Evolutionary conservation across 2,888 invertebrate genomes (phyloP), one percentile per base, ranked within the genome.

Genomic region (Rhorus exstirpatorius): DNA sequence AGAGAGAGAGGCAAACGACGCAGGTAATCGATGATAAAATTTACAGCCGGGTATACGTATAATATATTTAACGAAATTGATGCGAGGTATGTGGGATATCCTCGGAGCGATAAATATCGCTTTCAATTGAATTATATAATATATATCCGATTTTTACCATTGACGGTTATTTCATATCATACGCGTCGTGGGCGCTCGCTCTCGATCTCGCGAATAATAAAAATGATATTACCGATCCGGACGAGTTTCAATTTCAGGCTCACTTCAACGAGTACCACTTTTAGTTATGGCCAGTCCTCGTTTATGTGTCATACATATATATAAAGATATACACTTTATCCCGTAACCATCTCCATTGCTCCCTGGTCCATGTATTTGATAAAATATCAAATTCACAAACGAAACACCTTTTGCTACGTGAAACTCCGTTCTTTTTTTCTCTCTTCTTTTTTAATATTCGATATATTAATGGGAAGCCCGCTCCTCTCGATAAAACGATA

Each of bases 191-290:
- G 6, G n/a, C 21, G 24, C 53, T 63, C 51, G 14, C 19, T 24
- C 35, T 21, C 67, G 63, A 75, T n/a, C n/a, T n/a, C n/a, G 44
- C 51, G 10, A 53, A 77, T 31, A 70, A 35, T 17, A 51, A 61
- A 55, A 67, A 79, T 31, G 21, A 26, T 41, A 35, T 67, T 61
- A 55, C 53, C 53, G 44, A 35, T 14, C 31, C 61, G 53, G 53
- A 44, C 68, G 53, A 74, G 61, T 68, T 79, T 35, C 79, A 74
- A 68, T 74, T 53, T 74, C 60, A 72, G 41, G 12, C 51, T 24
- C 60, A 60, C 51, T 72, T 49, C 19, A 31, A 35, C 79, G 60
- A 44, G 19, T 51, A 58, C 49, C 67, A 55, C 41, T 72, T 79
- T 74, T 26, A 31, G 26, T 72, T 38, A 55, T 68, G 41, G 14